A percentile compares a stretch with the other conserved stretches of the same genome.
Conservation (phyloP, 1,140 invertebrate genomes). For the Lordiphosa mommai region DNA sequence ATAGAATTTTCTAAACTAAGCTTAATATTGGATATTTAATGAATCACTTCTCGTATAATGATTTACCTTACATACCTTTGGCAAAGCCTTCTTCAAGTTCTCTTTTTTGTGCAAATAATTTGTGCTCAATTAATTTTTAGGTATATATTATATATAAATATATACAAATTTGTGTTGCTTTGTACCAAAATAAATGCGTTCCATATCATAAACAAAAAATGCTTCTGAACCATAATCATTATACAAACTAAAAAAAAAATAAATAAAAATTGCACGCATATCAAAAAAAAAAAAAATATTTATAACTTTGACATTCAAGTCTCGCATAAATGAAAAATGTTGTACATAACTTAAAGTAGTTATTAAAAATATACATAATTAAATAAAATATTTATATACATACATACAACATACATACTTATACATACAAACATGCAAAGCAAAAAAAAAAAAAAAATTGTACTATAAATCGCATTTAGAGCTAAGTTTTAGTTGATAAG, state of each 20-base stretch:
- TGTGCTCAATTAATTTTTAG: constrained; percentile 3
- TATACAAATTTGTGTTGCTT: constrained; percentile 32
- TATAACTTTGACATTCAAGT: constrained; percentile 34
- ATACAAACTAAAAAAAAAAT: constrained; percentile 27
- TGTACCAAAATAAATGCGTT: constrained; percentile 55
- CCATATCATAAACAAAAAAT: constrained; percentile 58
- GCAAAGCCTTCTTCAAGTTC: no score
- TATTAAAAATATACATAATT: constrained; percentile 71
- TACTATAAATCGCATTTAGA: constrained; percentile 72
- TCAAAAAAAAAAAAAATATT: constrained; percentile 51
- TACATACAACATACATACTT: constrained; percentile 6
- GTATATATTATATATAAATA: constrained; percentile 17
- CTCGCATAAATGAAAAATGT: constrained; percentile 9
- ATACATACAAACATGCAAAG: constrained; percentile 38
- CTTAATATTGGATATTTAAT: no score
- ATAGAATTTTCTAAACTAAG: no score
- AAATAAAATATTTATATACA: constrained; percentile 63
- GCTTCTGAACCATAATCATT: constrained; percentile 60
- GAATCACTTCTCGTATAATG: no score
- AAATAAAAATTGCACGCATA: constrained; percentile 54
- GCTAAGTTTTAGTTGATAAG: constrained; percentile 50
- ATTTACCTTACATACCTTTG: no score
- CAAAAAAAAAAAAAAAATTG: constrained; percentile 40
- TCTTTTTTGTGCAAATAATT: no score
- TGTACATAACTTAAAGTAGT: constrained; percentile 55